Evolutionary conservation across 2,888 invertebrate species (phyloP).

Genomic region (Hyppa rectilinea): DNA sequence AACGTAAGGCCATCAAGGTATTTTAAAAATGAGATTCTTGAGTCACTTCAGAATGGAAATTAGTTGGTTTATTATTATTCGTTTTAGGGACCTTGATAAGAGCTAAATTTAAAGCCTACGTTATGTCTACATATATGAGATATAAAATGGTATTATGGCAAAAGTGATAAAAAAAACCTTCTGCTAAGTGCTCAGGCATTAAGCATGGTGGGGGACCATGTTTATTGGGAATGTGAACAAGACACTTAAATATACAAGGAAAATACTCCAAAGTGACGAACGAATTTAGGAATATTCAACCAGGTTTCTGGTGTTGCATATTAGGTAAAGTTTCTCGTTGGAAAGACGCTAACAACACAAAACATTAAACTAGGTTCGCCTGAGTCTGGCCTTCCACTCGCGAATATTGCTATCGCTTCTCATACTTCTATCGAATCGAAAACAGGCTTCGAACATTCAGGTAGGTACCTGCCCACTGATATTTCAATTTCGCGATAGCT

Average conservation of each 20-base stretch:
- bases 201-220: no score
- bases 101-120: conserved; percentile 41
- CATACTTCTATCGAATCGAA: conserved; percentile 40
- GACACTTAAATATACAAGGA: no score
- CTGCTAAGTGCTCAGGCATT: not conserved
- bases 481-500: conserved; percentile 64
- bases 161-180: no score
- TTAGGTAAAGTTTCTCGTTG: conserved; percentile 6
- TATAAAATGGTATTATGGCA: not conserved
- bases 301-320: not conserved
- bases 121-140: conserved; percentile 9
- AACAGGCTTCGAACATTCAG: conserved; percentile 52
- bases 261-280: not conserved
- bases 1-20: conserved; percentile 42
- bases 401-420: conserved; percentile 35
- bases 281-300: not conserved
- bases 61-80: conserved; percentile 50
- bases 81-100: conserved; percentile 43
- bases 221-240: not conserved
- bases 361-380: conserved; percentile 14
- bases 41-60: conserved; percentile 48
- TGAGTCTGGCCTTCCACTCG: conserved; percentile 13
- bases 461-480: conserved; percentile 54
- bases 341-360: conserved; percentile 15
- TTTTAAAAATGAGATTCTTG: conserved; percentile 43